Conservation (phyloP, 2,113 vertebrate species). For the Hyperopisus bebe region DNA sequence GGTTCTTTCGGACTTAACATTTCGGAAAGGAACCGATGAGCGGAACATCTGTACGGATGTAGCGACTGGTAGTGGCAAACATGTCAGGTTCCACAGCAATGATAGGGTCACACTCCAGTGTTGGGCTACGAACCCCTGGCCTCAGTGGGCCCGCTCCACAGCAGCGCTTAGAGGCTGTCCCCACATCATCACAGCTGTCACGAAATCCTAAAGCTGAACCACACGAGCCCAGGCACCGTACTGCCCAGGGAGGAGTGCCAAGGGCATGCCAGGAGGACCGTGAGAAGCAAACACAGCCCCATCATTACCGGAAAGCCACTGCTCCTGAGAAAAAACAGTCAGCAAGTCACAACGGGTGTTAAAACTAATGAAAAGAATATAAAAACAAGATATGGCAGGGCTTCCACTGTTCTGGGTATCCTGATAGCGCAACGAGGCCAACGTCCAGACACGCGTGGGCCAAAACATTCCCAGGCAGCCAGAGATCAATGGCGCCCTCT, state of each 20-base stretch:
- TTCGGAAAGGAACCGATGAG: not conserved
- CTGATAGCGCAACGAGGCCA: not conserved
- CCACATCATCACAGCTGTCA: not conserved
- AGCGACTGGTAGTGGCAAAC: not conserved
- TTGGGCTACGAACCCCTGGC: not conserved
- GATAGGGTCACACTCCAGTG: not conserved
- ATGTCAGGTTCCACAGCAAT: not conserved
- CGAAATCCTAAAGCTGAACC: not conserved
- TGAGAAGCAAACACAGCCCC: not conserved
- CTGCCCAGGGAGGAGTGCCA: not conserved
- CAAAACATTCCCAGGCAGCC: not conserved
- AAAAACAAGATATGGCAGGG: not conserved
- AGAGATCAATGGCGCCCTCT: not conserved
- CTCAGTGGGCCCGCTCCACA: not conserved
- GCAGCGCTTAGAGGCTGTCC: not conserved
- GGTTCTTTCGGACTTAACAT: not conserved
- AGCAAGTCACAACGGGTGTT: not conserved
- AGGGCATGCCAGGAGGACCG: not conserved
- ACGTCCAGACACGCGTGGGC: not conserved
- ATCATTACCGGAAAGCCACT: not conserved
- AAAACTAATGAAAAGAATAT: not conserved
- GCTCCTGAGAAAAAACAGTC: not conserved
- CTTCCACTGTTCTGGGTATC: not conserved
- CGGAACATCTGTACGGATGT: not conserved
- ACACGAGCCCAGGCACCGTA: not conserved